Conservation (phyloP, 1,140 invertebrate genomes). For the Papilio helenus region DNA sequence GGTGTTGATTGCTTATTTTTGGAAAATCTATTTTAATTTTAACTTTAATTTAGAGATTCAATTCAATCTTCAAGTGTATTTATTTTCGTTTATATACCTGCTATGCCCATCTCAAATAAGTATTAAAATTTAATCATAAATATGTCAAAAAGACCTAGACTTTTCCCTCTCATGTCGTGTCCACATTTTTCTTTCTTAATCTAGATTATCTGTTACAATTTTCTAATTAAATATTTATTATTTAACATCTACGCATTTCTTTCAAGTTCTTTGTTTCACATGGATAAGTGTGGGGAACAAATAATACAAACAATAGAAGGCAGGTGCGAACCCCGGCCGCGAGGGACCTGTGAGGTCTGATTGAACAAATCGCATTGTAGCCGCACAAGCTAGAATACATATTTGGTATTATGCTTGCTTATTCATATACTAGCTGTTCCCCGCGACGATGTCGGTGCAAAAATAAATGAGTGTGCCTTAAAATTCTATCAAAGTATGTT, state of each 20-base stretch:
- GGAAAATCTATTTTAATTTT: background rate
- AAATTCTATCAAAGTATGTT: background rate
- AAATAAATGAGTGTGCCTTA: background rate
- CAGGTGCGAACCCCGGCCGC: conserved; percentile 17
- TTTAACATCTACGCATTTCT: background rate
- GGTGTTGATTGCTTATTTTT: conserved; percentile 6
- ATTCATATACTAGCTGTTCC: background rate
- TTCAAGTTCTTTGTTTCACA: background rate
- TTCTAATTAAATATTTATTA: background rate
- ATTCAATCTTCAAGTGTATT: background rate
- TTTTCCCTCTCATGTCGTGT: no score
- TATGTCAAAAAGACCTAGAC: no score
- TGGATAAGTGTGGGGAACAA: conserved; percentile 7
- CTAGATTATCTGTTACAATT: no score
- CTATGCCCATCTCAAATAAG: no score
- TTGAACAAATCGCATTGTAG: conserved; percentile 30
- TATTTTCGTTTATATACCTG: no score
- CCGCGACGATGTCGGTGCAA: no score
- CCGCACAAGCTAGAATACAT: conserved; percentile 26
- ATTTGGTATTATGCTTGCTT: conserved; percentile 20
- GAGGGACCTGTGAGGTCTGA: conserved; percentile 22
- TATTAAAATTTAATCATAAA: no score
- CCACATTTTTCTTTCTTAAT: no score
- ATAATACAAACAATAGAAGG: conserved; percentile 23
- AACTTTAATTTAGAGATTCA: background rate